phyloP scores from a whole-genome alignment of 1,140 invertebrate genomes.

The Drosophila prosaltans region DNA sequence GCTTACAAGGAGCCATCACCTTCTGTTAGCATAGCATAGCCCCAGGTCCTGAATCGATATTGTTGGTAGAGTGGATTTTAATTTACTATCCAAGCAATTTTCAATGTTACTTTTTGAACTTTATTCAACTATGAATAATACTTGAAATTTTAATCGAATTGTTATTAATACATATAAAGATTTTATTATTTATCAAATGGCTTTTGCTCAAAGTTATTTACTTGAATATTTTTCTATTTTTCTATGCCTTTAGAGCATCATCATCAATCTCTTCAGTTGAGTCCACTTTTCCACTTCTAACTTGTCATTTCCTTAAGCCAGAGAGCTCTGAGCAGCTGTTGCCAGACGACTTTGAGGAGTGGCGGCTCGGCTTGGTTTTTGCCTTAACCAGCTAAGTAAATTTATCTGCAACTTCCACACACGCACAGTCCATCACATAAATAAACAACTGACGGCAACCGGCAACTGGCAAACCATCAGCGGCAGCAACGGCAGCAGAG shows the following conservation, averaged over 20 bases:
- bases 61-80: not conserved
- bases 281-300: conserved; percentile 51
- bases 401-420: conserved; percentile 70
- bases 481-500: not conserved
- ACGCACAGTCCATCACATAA: conserved; percentile 72
- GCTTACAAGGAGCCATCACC: conserved; percentile 6
- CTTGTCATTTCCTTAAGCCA: conserved; percentile 56
- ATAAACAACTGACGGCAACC: conserved; percentile 66
- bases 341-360: conserved; percentile 3
- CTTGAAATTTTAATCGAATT: not conserved
- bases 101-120: not conserved
- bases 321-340: conserved; percentile 36
- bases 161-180: not conserved
- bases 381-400: conserved; percentile 62
- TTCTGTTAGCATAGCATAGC: not conserved
- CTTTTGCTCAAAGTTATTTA: not conserved
- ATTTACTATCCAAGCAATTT: not conserved
- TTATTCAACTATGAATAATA: not conserved
- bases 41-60: not conserved
- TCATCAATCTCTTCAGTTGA: conserved; percentile 46
- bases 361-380: not conserved
- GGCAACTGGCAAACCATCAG: conserved; percentile 24
- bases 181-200: conserved; percentile 2
- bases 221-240: not conserved
- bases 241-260: conserved; percentile 3